phyloP scores from a whole-genome alignment of 2,888 invertebrate species.

The Drosophila aldrichi region DNA sequence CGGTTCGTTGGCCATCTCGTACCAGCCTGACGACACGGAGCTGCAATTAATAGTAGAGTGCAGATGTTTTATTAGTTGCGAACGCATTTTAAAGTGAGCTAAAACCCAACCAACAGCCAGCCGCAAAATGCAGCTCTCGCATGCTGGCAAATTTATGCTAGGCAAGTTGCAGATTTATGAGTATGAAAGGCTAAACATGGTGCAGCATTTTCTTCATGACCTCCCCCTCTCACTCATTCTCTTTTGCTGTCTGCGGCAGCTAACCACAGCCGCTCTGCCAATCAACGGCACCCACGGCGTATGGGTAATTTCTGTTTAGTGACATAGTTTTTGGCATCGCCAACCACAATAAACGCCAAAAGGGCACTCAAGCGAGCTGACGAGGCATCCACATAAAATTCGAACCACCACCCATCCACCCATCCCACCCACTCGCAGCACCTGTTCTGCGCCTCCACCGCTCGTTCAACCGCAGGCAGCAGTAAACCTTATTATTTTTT shows the following conservation, averaged over 20 bases:
- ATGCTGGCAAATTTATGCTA: constrained; percentile 65
- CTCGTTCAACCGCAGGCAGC: constrained; percentile 45
- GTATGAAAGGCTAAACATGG: constrained; percentile 54
- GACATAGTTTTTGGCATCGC: constrained; percentile 60
- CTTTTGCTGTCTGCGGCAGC: not conserved
- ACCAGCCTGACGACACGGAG: constrained; percentile 12
- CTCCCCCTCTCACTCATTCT: not conserved
- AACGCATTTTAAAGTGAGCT: constrained; percentile 63
- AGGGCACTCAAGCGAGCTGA: constrained; percentile 73
- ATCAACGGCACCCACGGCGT: constrained; percentile 72
- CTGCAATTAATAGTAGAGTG: constrained; percentile 63
- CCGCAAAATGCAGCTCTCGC: constrained; percentile 34
- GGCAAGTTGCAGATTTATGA: constrained; percentile 71
- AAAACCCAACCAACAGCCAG: constrained; percentile 10
- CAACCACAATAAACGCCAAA: constrained; percentile 72
- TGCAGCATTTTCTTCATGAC: constrained; percentile 17
- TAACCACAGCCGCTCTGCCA: constrained; percentile 43
- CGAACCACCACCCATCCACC: not conserved
- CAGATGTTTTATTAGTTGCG: constrained; percentile 60
- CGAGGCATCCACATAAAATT: constrained; percentile 56
- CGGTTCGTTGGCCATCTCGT: constrained; percentile 55
- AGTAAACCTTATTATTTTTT: constrained; percentile 74
- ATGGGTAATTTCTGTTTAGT: constrained; percentile 76
- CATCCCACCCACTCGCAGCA: not conserved
- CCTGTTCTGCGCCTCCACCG: not conserved